Base-by-base conservation (phyloP, 2,797 vertebrate species). In the Tinamus major region DNA sequence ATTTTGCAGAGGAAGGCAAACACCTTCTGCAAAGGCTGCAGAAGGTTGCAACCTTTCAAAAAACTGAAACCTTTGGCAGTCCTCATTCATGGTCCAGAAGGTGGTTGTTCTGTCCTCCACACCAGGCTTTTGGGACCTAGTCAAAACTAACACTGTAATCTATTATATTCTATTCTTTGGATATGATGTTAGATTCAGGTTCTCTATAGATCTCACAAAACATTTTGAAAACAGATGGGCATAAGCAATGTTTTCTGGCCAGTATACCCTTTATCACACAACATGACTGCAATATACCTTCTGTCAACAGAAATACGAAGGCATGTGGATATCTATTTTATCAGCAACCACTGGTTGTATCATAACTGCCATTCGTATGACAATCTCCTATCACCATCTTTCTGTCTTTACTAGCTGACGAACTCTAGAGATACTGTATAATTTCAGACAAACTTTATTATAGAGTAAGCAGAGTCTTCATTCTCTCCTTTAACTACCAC, bases 211-310 rank as follows among this genome's bases (percentile, higher is more conserved):
- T 69, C 77, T 70, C 63, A 49, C 4, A 3, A 41, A 95, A 75
- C 2, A 2, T 58, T 94, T 29, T 44, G 79, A 79, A 93, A 94
- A 62, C 93, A 94, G 91, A 93, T 79, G 85, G 85, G 79, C 64
- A 92, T 4, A 81, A 35, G 64, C 84, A 86, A 63, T 2, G 42
- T 12, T 41, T 90, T 39, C 80, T 93, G 92, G 85, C 77, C 81
- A 87, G 51, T 46, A 48, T 41, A 61, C 33, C 70, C 69, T 59
- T 62, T 72, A 37, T 71, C 71, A 79, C 48, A 46, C 49, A 48
- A 63, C 26, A 59, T 0, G 13, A 44, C 58, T 87, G 85, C 83
- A 92, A 48, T 82, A 59, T 33, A 49, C 89, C 85, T 94, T 78
- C 94, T 94, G 90, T 69, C 92, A 85, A 31, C 49, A 91, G 79